Evolutionary conservation across 2,888 invertebrate genomes (phyloP), one percentile per base, ranked within the genome.

Genomic region (Heteropelma amictum): DNA sequence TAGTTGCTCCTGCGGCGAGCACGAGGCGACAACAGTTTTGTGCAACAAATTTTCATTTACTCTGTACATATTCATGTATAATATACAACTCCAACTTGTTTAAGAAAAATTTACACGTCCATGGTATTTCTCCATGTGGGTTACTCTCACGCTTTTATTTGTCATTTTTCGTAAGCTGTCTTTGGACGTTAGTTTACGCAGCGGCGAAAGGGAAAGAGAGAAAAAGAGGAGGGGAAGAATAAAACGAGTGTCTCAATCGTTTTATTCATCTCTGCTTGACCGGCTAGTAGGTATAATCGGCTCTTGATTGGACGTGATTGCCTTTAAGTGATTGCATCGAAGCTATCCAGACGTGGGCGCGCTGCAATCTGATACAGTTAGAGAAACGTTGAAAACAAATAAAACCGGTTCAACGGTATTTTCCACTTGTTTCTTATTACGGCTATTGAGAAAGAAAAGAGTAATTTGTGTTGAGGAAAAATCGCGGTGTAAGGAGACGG

Each of bases 261-360:
- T 71, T 67, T 38, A 67, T 67, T 49, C 35, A 40, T 51, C 64
- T 33, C 8, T 19, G 23, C 21, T 47, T 26, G 7, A 54, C 53
- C 33, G 63, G 12, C 63, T 56, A 71, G 71, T 67, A 63, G 49
- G 30, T 71, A n/a, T n/a, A 75, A 71, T 71, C 71, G 61, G 63
- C 49, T 49, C 71, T 35, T 63, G 67, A 79, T 79, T 77, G 70
- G 54, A 47, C 30, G 60, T 76, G 77, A 79, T 77, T 79, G 74
- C 45, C 35, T 14, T 45, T 61, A 76, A 79, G 67, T 79, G 72
- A 49, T 28, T 6, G 23, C 21, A 58, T 63, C 23, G 42, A 40
- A 56, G 45, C 49, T 19, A 14, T 14, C 33, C 23, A 17, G 7
- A 14, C 30, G 40, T 58, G 56, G 49, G 28, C 42, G 49, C 38